Evolutionary conservation across 2,888 invertebrate species (phyloP), one percentile per base, ranked within the genome.

Genomic region (Drosophila cognata): DNA sequence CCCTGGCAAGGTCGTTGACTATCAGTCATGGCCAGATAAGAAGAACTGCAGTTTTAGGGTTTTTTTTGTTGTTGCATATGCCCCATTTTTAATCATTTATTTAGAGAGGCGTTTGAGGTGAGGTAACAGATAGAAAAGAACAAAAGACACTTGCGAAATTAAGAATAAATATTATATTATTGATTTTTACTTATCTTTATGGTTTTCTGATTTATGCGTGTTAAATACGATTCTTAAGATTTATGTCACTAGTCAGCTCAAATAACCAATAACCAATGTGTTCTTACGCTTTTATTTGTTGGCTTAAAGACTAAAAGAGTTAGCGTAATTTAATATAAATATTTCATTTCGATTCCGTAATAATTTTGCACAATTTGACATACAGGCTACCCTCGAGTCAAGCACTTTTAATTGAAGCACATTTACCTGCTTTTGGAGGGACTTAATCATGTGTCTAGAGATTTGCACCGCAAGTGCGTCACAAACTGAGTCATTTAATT

Each of bases 11-110:
- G 79, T 79, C 79, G 77, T 28, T 38, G 6, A 41, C 63, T 81
- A 79, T 77, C 81, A 79, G 80, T 76, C 76, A 72, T 6, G 64
- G 64, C 55, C 59, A 52, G 79, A 79, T 79, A 70, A 66, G 51
- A 51, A 33, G 6, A 35, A 43, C n/a, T 62, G 60, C 59, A 76
- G 41, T 65, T 55, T 60, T 13, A 41, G 28, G 35, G 58, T 50
- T 71, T 35, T 50, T 48, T 31, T 21, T 29, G 21, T 21, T 21
- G 21, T n/a, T 16, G 1, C 13, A 4, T 25, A 56, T 59, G 52
- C 68, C 51, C 66, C 38, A 16, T 4, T 35, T 35, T 35, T 35
- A 35, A 35, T 11, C 35, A 35, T 11, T 35, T 35, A 11, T 35
- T 29, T 29, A 5, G 31, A 31, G 10, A 10, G 31, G 31, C 31